Evolutionary conservation across 2,888 invertebrate species (phyloP), one percentile per base, ranked within the genome.

Genomic region (Seira ritae): DNA sequence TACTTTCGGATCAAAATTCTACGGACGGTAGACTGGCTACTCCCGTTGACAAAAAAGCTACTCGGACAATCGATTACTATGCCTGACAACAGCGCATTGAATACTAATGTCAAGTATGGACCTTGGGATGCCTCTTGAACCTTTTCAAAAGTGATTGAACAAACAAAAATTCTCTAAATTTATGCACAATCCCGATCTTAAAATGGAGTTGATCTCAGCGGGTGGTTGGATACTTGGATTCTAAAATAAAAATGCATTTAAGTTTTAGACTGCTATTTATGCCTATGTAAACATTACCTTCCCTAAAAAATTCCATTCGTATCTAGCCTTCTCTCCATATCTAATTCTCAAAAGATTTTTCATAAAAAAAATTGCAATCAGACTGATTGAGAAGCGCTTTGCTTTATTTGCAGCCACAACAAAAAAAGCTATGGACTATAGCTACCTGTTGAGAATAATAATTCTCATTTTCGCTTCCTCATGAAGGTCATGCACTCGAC

Each of bases 361-460:
- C n/a, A n/a, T n/a, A n/a, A n/a, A n/a, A n/a, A n/a, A n/a, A n/a
- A n/a, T n/a, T n/a, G n/a, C n/a, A n/a, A n/a, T n/a, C n/a, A n/a
- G n/a, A n/a, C n/a, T n/a, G n/a, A n/a, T n/a, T n/a, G n/a, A n/a
- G n/a, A n/a, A n/a, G n/a, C n/a, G n/a, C n/a, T n/a, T n/a, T n/a
- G n/a, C n/a, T n/a, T n/a, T n/a, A n/a, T n/a, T n/a, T n/a, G n/a
- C n/a, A n/a, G n/a, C 31, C 2, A 68, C 3, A 17, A 8, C 3
- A 68, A 37, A 37, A 66, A 66, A 0, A 46, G 42, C 31, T 20
- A 62, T 15, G 2, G 12, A 24, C 3, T 19, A 4, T 50, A 31
- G 55, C 74, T 68, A 76, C 77, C 77, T 77, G 77, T 77, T 77
- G 69, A 62, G 62, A 69, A 77, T 62, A 77, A 62, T 42, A 17